Evolutionary conservation across 2,113 vertebrate species (phyloP).

Genomic region (Chrysochloris asiatica): DNA sequence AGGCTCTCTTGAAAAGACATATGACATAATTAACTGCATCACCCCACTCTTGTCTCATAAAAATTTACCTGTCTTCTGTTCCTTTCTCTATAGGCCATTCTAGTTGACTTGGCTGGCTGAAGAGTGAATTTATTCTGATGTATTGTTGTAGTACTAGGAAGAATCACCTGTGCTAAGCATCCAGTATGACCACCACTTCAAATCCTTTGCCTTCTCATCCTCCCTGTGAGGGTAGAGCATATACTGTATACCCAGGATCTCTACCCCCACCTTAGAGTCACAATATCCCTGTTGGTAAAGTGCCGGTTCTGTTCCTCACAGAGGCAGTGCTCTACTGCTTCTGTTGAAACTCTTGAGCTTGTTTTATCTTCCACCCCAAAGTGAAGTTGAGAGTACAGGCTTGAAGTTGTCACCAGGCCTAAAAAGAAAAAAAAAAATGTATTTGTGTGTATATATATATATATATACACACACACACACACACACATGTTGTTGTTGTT

Average conservation of each 20-base stretch:
- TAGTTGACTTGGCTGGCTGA: background rate
- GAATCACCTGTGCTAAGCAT: background rate
- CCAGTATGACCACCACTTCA: background rate
- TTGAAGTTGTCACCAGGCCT: background rate
- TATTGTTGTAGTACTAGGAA: background rate
- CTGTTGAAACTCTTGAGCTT: background rate
- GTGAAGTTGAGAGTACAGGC: background rate
- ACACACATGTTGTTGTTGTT: too few relatives aligned
- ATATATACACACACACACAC: too few relatives aligned
- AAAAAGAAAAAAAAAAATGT: background rate
- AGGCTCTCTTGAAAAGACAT: too few relatives aligned
- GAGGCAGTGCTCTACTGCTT: background rate
- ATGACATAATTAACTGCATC: too few relatives aligned
- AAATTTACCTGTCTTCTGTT: background rate
- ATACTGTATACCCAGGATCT: background rate
- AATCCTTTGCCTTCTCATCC: background rate
- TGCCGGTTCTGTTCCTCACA: background rate
- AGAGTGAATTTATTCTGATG: background rate
- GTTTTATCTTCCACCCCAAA: background rate
- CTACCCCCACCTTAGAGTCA: background rate
- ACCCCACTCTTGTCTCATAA: background rate
- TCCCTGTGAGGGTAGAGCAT: background rate
- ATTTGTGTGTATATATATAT: background rate
- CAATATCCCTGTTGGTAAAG: background rate
- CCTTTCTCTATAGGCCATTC: background rate